These are phyloP conservation scores for Ceramica pisi DNA, from an alignment of 2,888 invertebrate genomes.

Conservation along the genomic window DNA sequence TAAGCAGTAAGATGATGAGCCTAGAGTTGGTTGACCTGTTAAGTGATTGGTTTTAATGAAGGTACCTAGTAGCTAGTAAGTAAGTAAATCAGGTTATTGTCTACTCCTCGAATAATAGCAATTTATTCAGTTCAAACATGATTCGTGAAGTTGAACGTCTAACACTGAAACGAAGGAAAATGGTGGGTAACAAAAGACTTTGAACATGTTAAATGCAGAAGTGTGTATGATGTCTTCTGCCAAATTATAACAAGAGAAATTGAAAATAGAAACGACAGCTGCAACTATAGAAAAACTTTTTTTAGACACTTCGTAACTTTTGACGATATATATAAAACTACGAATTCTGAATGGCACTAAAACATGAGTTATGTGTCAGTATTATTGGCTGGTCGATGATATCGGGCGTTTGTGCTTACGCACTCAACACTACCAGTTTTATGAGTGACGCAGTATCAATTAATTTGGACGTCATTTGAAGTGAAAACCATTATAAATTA, in stretches of 20 bases:
- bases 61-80: conserved; percentile 5
- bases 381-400: conserved; percentile 29
- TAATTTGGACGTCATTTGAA: conserved; percentile 39
- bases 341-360: conserved; percentile 25
- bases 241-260: conserved; percentile 12
- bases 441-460: conserved; percentile 34
- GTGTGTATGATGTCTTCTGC: background rate
- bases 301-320: conserved; percentile 4
- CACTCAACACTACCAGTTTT: conserved; percentile 26
- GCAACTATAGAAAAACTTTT: conserved; percentile 6
- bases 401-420: conserved; percentile 18
- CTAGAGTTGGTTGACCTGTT: conserved; percentile 59
- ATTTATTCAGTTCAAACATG: background rate
- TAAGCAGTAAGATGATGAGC: conserved; percentile 42
- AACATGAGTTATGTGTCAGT: conserved; percentile 29
- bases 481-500: conserved; percentile 46
- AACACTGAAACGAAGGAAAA: background rate
- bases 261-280: conserved; percentile 17
- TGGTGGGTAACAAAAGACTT: background rate
- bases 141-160: background rate
- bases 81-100: background rate
- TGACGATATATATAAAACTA: conserved; percentile 15
- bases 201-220: background rate
- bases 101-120: background rate
- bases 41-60: conserved; percentile 54